Percentiles rank a stretch among this genome's conserved stretches.
Conservation (phyloP, 2,797 vertebrate species). For the Sciaenops ocellatus region DNA sequence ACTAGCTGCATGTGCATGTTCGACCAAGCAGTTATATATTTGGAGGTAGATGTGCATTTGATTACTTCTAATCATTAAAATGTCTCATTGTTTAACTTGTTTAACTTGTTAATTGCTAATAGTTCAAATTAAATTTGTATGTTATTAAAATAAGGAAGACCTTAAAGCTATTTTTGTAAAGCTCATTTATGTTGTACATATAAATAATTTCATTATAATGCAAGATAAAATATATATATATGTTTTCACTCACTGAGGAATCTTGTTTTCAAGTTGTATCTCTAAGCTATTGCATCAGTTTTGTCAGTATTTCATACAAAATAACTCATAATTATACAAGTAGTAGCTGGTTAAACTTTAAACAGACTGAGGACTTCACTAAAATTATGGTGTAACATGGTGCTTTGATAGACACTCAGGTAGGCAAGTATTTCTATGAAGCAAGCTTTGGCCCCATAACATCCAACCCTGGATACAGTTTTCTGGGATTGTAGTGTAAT, state of each 20-base stretch:
- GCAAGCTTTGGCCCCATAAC: neutral
- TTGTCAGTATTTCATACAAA: neutral
- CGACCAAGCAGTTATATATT: neutral
- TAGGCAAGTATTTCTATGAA: neutral
- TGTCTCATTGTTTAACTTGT: no score
- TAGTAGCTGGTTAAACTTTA: no score
- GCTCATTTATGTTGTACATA: neutral
- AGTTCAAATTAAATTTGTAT: no score
- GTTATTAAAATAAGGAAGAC: no score
- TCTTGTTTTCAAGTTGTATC: neutral
- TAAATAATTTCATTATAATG: neutral
- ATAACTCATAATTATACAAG: no score
- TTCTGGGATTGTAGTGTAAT: neutral
- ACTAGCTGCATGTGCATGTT: neutral
- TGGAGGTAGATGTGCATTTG: neutral
- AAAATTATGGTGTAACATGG: no score
- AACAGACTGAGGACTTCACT: no score
- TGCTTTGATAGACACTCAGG: no score
- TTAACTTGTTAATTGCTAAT: no score
- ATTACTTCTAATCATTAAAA: neutral
- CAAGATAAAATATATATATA: neutral
- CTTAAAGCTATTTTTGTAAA: no score
- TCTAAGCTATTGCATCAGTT: neutral
- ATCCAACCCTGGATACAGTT: neutral
- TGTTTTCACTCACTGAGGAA: neutral